These are phyloP conservation scores for Valencia hispanica DNA, from an alignment of 2,797 vertebrate species.

Conservation along the genomic window DNA sequence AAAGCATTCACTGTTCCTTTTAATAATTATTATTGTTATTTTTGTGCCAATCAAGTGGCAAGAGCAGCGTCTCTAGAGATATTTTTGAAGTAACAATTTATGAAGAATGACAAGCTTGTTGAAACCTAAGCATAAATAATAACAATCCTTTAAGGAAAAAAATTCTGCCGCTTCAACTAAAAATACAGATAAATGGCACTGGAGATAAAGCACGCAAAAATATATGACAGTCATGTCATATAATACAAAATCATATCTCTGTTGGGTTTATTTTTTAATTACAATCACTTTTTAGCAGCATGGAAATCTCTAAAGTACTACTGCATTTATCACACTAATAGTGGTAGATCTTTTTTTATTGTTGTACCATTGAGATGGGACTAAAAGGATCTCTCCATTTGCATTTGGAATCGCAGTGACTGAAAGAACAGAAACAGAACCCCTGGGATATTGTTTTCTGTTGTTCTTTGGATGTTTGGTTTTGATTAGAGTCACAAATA, in stretches of 20 bases:
- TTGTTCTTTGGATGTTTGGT: slow-evolving; percentile 53
- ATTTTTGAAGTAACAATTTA: slow-evolving; percentile 34
- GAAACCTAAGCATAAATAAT: slow-evolving; percentile 28
- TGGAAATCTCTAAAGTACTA: slow-evolving; percentile 29
- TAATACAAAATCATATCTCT: slow-evolving; percentile 24
- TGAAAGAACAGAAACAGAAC: slow-evolving; percentile 48
- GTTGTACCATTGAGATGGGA: slow-evolving; percentile 23
- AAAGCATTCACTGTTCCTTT: slow-evolving; percentile 35
- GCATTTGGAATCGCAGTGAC: slow-evolving; percentile 26
- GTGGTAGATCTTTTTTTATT: not conserved
- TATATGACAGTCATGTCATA: slow-evolving; percentile 39
- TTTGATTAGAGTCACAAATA: slow-evolving; percentile 50
- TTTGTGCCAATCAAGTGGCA: slow-evolving; percentile 54
- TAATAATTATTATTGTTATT: slow-evolving; percentile 22
- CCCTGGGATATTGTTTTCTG: slow-evolving; percentile 47
- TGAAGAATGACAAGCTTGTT: slow-evolving; percentile 49
- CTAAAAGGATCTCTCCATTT: slow-evolving; percentile 36
- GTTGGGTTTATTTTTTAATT: slow-evolving; percentile 25
- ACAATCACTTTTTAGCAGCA: slow-evolving; percentile 24
- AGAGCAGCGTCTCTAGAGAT: slow-evolving; percentile 41
- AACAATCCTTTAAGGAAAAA: slow-evolving; percentile 26
- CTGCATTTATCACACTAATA: slow-evolving; percentile 25
- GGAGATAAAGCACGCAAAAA: slow-evolving; percentile 20
- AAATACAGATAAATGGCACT: slow-evolving; percentile 50
- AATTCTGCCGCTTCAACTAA: slow-evolving; percentile 37